Evolutionary conservation across 1,140 invertebrate species (phyloP).

Genomic region (Drosophila tani): DNA sequence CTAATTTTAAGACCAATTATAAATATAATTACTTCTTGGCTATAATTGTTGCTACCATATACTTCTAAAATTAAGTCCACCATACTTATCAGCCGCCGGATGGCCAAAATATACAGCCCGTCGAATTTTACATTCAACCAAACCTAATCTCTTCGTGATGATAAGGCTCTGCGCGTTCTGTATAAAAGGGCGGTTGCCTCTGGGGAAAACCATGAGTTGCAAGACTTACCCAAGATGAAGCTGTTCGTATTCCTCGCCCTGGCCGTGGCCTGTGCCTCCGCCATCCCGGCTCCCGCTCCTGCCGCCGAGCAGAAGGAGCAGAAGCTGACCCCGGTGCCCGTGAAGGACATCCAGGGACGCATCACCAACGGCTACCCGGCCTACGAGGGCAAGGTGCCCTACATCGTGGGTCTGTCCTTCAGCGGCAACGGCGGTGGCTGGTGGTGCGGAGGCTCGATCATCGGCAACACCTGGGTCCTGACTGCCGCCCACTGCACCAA

Average conservation of each 20-base stretch:
- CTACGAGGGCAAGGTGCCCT: constrained; percentile 1
- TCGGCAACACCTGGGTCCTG: constrained; percentile 28
- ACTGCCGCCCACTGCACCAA: constrained; percentile 34
- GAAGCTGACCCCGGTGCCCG: constrained; percentile 6
- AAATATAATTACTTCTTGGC: neutral
- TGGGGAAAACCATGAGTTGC: constrained; percentile 4
- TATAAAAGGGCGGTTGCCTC: constrained; percentile 11
- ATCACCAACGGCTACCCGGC: constrained; percentile 22
- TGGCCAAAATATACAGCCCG: neutral
- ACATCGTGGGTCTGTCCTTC: constrained; percentile 20
- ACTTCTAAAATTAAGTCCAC: neutral
- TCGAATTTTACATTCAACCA: neutral
- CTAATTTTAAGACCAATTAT: neutral
- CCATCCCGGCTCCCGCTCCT: constrained; percentile 2
- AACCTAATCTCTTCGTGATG: neutral
- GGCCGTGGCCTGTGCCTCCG: constrained; percentile 28
- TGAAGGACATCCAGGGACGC: constrained; percentile 8
- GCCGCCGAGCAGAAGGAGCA: constrained; percentile 3
- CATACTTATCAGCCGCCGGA: neutral
- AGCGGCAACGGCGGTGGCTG: constrained; percentile 15
- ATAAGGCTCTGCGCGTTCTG: neutral
- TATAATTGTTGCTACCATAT: neutral
- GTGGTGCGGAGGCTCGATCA: constrained; percentile 32
- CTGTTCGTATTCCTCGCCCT: constrained; percentile 40
- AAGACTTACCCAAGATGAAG: constrained; percentile 24